Evolutionary conservation across 2,113 vertebrate genomes (phyloP).

Genomic region (Romanogobio albipinnatus): DNA sequence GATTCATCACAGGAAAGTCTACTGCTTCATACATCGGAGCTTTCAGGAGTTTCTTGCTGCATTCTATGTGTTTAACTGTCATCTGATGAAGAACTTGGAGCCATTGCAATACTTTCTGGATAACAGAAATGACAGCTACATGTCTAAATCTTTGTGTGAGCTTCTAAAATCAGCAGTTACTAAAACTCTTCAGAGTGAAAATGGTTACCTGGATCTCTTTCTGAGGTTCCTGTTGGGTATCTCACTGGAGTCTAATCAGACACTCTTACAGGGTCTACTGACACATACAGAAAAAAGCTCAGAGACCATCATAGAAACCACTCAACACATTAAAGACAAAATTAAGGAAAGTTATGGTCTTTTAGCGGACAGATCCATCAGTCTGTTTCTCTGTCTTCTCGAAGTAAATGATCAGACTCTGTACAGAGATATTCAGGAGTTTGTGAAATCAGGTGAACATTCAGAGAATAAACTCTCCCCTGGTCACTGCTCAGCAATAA

Average conservation of each 20-base stretch:
- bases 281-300: neutral
- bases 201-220: neutral
- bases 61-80: neutral
- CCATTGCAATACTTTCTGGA: neutral
- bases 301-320: neutral
- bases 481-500: neutral
- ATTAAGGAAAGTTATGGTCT: neutral
- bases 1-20: too few species aligned
- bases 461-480: constrained; percentile 14
- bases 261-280: neutral
- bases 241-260: constrained; percentile 3
- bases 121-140: neutral
- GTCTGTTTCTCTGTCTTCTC: neutral
- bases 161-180: neutral
- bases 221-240: neutral
- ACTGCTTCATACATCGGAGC: too few species aligned
- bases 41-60: too few species aligned
- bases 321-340: constrained; percentile 8
- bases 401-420: constrained; percentile 9
- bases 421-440: neutral
- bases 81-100: neutral
- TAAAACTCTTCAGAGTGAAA: neutral
- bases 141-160: neutral
- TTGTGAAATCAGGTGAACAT: neutral
- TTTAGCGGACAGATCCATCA: constrained; percentile 2